These are phyloP conservation scores for Cheilosia pagana DNA, from an alignment of 2,888 invertebrate genomes.

Conservation along the genomic window DNA sequence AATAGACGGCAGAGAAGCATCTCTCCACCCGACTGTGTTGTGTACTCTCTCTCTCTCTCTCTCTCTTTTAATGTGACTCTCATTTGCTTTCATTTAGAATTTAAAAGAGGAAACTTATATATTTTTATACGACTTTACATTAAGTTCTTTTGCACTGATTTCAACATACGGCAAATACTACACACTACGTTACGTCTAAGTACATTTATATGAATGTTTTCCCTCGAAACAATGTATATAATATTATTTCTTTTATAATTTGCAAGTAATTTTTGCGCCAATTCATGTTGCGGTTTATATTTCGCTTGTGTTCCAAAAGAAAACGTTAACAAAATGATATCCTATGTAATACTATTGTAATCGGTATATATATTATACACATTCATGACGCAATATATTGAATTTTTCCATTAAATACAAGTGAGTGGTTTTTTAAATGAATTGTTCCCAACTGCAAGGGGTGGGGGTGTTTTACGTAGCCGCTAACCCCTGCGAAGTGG, in stretches of 20 bases:
- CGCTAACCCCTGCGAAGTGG: too few species aligned
- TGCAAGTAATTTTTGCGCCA: conserved; percentile 32
- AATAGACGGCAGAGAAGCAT: conserved; percentile 76
- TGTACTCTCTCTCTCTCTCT: conserved; percentile 46
- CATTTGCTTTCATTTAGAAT: conserved; percentile 58
- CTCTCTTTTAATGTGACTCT: conserved; percentile 23
- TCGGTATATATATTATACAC: conserved; percentile 67
- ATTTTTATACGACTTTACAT: conserved; percentile 72
- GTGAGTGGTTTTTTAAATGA: neutral
- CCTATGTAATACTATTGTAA: conserved; percentile 61
- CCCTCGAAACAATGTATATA: conserved; percentile 48
- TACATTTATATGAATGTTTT: conserved; percentile 32
- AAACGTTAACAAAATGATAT: conserved; percentile 40
- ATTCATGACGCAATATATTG: conserved; percentile 71
- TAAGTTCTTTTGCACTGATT: conserved; percentile 63
- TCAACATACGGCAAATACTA: conserved; percentile 24
- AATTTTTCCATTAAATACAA: conserved; percentile 46
- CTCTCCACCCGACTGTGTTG: conserved; percentile 50
- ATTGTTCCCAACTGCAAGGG: neutral
- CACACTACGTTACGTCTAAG: conserved; percentile 39
- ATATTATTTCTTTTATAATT: conserved; percentile 34
- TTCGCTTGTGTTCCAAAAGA: conserved; percentile 42
- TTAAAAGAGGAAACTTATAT: conserved; percentile 57
- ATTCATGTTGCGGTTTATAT: conserved; percentile 32
- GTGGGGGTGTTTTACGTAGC: too few species aligned